Conservation (phyloP, 2,888 invertebrate species). For the Heliconius erato region DNA sequence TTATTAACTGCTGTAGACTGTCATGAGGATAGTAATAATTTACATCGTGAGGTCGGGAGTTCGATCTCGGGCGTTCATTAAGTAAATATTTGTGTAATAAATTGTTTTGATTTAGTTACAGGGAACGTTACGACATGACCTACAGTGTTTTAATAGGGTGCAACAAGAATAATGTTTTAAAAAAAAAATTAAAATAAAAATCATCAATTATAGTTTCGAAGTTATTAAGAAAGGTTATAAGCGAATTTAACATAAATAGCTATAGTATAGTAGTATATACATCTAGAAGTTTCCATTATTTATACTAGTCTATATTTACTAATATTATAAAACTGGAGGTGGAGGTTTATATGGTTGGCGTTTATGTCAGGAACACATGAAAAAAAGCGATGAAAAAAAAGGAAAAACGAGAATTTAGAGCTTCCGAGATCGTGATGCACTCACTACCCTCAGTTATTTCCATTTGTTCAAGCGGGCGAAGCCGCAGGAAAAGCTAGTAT, state of each 20-base stretch:
- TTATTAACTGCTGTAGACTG: neutral
- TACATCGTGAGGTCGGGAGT: constrained; percentile 4
- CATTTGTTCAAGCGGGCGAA: neutral
- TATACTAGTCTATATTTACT: neutral
- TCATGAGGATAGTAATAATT: neutral
- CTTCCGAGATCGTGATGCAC: too few species aligned
- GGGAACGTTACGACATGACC: neutral
- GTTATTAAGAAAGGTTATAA: neutral
- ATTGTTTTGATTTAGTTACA: neutral
- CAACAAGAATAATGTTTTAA: too few species aligned
- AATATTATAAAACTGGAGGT: neutral
- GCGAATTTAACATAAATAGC: neutral
- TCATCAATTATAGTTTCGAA: neutral
- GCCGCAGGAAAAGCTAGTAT: neutral
- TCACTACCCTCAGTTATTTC: too few species aligned
- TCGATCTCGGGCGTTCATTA: constrained; percentile 9
- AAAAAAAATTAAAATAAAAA: neutral
- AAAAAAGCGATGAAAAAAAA: neutral
- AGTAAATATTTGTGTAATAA: constrained; percentile 9
- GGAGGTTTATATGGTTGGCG: neutral
- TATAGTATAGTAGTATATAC: neutral
- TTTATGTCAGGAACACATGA: neutral
- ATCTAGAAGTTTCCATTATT: neutral
- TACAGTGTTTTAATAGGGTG: neutral
- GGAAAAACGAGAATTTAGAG: too few species aligned